These are phyloP conservation scores for Sebastes minor DNA, from an alignment of 2,797 vertebrate genomes.

Conservation along the genomic window DNA sequence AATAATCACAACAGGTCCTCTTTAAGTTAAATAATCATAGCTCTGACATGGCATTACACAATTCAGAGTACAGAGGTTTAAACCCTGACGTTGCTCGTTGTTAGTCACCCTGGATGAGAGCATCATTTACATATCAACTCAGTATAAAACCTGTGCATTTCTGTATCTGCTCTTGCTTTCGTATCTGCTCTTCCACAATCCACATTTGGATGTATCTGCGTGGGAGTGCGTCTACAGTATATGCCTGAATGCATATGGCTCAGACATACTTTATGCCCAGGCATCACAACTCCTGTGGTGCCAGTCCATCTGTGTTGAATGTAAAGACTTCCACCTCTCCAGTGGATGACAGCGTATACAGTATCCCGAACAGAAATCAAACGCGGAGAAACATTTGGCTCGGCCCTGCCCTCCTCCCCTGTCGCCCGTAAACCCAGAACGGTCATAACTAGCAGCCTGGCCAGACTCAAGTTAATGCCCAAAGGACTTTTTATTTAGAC, in stretches of 20 bases:
- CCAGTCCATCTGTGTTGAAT: constrained; percentile 74
- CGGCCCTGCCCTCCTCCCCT: constrained; percentile 1
- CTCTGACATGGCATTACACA: not conserved
- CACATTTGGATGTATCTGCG: constrained; percentile 30
- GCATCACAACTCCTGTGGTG: constrained; percentile 54
- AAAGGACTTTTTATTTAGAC: constrained; percentile 70
- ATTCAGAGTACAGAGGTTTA: not conserved
- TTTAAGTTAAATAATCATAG: not conserved
- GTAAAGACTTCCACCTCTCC: constrained; percentile 56
- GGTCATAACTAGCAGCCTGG: constrained; percentile 53
- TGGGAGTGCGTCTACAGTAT: constrained; percentile 50
- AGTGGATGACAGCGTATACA: constrained; percentile 40
- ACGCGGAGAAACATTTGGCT: constrained; percentile 33
- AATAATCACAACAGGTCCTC: too few species aligned
- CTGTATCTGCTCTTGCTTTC: constrained; percentile 3
- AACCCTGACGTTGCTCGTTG: not conserved
- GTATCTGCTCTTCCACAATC: not conserved
- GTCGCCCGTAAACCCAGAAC: constrained; percentile 47
- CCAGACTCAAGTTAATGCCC: constrained; percentile 61
- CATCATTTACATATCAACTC: constrained; percentile 14
- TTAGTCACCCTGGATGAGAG: constrained; percentile 7
- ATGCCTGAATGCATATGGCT: constrained; percentile 55
- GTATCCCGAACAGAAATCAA: constrained; percentile 57
- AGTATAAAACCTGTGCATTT: not conserved
- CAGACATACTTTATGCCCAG: constrained; percentile 57